Conservation (phyloP, 1,140 invertebrate genomes). For the Melitaea cinxia region DNA sequence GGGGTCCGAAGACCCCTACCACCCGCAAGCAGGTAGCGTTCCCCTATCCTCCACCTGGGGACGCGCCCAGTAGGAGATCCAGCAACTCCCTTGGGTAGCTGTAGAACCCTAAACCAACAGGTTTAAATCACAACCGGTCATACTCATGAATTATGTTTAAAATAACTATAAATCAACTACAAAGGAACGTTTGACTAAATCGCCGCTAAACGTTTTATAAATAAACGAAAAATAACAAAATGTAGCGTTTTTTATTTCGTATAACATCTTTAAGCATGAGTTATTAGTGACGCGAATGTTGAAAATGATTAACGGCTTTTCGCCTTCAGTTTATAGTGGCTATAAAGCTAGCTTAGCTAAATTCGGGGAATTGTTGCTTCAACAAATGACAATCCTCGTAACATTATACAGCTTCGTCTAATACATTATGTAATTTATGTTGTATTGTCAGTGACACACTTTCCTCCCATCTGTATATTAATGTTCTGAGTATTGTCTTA, state of each 20-base stretch:
- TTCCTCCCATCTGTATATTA: slow-evolving; percentile 21
- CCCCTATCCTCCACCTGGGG: no score
- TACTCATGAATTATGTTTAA: slow-evolving; percentile 3
- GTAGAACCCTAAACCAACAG: no score
- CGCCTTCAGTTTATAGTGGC: slow-evolving; percentile 38
- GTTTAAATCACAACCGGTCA: slow-evolving; percentile 1
- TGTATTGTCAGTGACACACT: slow-evolving; percentile 20
- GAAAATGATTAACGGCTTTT: slow-evolving; percentile 37
- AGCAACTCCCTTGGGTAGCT: no score
- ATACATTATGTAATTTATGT: slow-evolving; percentile 15
- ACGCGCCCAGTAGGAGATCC: no score
- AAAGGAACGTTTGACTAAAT: slow-evolving; percentile 37
- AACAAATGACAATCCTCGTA: slow-evolving; percentile 19
- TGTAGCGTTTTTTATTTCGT: slow-evolving; percentile 36
- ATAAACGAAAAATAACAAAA: slow-evolving; percentile 38
- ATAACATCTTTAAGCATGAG: slow-evolving; percentile 35
- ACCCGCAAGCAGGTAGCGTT: no score
- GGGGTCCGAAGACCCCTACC: no score
- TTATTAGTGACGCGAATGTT: slow-evolving; percentile 37
- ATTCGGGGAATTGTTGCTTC: slow-evolving; percentile 29
- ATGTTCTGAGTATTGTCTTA: slow-evolving; percentile 5
- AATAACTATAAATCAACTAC: slow-evolving; percentile 35
- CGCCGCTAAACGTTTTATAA: slow-evolving; percentile 16
- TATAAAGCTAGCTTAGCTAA: slow-evolving; percentile 31
- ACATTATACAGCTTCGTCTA: slow-evolving; percentile 21